A percentile compares a stretch with the other conserved stretches of the same genome.
Evolutionary conservation across 1,140 invertebrate species (phyloP).

Genomic region (Drosophila seguyi): DNA sequence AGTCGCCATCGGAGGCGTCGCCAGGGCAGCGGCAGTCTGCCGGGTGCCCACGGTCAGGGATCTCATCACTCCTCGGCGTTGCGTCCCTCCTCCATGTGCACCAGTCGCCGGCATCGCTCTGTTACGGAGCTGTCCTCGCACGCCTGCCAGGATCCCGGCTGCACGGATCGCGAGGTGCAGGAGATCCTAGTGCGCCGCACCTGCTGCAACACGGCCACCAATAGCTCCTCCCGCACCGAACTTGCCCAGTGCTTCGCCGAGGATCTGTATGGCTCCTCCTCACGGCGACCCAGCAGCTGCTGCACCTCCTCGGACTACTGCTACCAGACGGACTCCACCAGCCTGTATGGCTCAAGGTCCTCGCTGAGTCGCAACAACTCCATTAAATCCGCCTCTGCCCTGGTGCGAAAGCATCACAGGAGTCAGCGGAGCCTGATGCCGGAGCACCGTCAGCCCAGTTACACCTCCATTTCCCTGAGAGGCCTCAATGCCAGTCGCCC

Average conservation of each 20-base stretch:
- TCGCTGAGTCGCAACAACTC: slow-evolving; percentile 82
- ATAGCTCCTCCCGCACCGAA: slow-evolving; percentile 65
- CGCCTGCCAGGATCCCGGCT: slow-evolving; percentile 72
- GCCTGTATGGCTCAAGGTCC: slow-evolving; percentile 79
- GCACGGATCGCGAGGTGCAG: slow-evolving; percentile 75
- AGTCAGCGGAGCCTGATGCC: slow-evolving; percentile 39
- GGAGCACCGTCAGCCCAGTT: slow-evolving; percentile 78
- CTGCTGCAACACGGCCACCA: slow-evolving; percentile 61
- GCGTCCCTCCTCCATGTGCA: slow-evolving; percentile 46
- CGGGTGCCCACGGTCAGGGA: slow-evolving; percentile 55
- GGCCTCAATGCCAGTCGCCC: slow-evolving; percentile 74
- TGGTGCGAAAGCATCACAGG: slow-evolving; percentile 68
- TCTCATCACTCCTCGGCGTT: slow-evolving; percentile 23
- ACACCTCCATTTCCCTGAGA: slow-evolving; percentile 76
- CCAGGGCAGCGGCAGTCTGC: slow-evolving; percentile 72
- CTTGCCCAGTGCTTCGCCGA: slow-evolving; percentile 81
- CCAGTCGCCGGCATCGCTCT: slow-evolving; percentile 76
- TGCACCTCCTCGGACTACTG: slow-evolving; percentile 84
- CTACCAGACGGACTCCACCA: slow-evolving; percentile 84
- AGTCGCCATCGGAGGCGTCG: slow-evolving; percentile 66
- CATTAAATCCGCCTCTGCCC: slow-evolving; percentile 78
- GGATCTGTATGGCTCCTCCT: slow-evolving; percentile 75
- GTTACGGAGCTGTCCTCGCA: slow-evolving; percentile 76
- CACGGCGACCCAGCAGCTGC: slow-evolving; percentile 73
- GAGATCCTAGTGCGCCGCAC: slow-evolving; percentile 74